A percentile compares a stretch with the other conserved stretches of the same genome.
phyloP scores from a whole-genome alignment of 2,113 vertebrate species.

The Muscicapa adusta region DNA sequence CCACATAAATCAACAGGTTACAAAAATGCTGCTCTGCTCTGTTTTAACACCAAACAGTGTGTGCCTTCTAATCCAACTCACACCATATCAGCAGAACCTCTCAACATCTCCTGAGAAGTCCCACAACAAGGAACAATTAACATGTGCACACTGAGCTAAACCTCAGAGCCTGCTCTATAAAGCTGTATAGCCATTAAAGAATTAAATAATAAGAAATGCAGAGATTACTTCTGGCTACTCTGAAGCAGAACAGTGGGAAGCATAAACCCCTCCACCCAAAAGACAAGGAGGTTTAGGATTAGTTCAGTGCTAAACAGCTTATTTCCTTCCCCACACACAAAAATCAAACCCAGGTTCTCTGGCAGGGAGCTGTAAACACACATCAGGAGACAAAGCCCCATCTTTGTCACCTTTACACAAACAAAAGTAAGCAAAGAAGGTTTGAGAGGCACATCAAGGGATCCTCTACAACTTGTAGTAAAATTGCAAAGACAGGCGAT shows the following conservation, averaged over 20 bases:
- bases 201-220: neutral
- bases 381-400: conserved; percentile 40
- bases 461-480: conserved; percentile 28
- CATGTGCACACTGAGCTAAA: neutral
- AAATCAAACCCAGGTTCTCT: conserved; percentile 22
- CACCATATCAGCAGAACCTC: neutral
- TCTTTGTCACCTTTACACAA: neutral
- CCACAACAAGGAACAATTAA: neutral
- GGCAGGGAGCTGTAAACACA: neutral
- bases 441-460: neutral
- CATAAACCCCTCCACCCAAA: neutral
- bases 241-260: neutral
- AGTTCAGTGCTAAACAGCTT: neutral
- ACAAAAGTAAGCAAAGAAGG: neutral
- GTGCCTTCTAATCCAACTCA: neutral
- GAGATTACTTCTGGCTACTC: neutral
- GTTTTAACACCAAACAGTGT: neutral
- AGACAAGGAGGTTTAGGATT: neutral
- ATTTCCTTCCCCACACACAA: neutral
- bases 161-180: neutral
- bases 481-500: neutral
- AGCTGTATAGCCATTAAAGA: neutral
- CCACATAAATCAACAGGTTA: neutral
- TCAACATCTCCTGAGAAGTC: rapidly evolving
- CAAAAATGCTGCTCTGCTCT: neutral